A percentile compares a stretch with the other conserved stretches of the same genome.
Evolutionary conservation across 2,797 vertebrate species (phyloP).

Genomic region (Arnoldichthys spilopterus): DNA sequence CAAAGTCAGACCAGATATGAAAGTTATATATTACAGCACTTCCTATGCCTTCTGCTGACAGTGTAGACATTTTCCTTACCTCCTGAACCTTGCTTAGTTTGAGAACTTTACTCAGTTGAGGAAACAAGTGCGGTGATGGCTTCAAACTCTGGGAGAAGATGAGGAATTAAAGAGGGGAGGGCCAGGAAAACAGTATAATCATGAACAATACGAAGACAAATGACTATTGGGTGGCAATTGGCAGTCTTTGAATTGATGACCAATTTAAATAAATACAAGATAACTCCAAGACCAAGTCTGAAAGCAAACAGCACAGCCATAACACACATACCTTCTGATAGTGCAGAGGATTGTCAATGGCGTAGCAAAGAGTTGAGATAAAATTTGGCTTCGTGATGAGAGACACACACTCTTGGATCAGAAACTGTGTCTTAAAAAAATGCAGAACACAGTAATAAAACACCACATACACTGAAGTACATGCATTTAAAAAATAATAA

Average conservation of each 20-base stretch:
- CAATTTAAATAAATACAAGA: background rate
- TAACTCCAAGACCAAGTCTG: too few species aligned
- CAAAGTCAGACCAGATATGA: background rate
- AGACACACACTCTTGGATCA: constrained; percentile 99
- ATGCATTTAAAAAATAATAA: too few species aligned
- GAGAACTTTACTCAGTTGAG: constrained; percentile 99
- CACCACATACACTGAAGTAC: too few species aligned
- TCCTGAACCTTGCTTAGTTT: constrained; percentile 99
- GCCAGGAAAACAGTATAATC: background rate
- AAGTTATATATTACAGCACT: background rate
- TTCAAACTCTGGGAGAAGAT: constrained; percentile 89
- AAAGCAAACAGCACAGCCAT: background rate
- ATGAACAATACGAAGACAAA: too few species aligned
- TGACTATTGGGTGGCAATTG: background rate
- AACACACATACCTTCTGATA: constrained; percentile 93
- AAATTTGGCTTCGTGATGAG: constrained; percentile 99
- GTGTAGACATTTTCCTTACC: constrained; percentile 74
- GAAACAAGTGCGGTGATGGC: constrained; percentile 95
- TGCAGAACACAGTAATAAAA: background rate
- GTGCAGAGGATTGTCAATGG: constrained; percentile 99
- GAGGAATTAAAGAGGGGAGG: constrained; percentile 26
- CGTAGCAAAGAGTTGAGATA: constrained; percentile 98
- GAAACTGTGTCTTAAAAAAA: constrained; percentile 91
- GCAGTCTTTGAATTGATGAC: background rate
- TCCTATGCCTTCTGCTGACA: background rate